Base-by-base conservation (phyloP, 2,797 vertebrate genomes). In the Hydrolagus colliei region DNA sequence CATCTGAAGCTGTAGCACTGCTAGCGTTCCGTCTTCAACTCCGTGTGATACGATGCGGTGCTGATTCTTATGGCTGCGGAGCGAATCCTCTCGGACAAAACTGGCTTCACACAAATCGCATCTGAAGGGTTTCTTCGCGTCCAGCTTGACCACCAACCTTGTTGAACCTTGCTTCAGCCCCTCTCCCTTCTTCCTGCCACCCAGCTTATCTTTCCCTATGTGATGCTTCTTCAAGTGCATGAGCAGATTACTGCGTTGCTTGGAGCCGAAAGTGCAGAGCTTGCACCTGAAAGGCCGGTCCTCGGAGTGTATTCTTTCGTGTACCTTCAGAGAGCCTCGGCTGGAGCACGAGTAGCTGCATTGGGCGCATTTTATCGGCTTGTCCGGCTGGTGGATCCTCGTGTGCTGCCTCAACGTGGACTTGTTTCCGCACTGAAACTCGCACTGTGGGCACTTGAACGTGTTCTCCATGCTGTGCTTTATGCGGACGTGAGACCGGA, bases 341-440 rank as follows among this genome's bases (percentile, higher is more conserved):
- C 92, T 98, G 92, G 95, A 93, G 90, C 97, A 99, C 1, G 97
- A 98, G 92, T 98, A 99, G 87, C 91, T 95, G 92, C 98, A 99
- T 90, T 95, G 91, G 0, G 93, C 86, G 87, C 98, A 99, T 90
- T 95, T 97, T 52, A 98, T 92, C 0, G 97, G 95, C 87, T 96
- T 97, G n/a, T 92, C 91, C 0, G 97, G 95, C 86, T 95, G 95
- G 90, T 99, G 98, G 22, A 93, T 92, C 2, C 97, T 94, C n/a
- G 93, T 88, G 92, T 99, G 98, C 76, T 96, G 96, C 9, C 97
- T 92, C 73, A 99, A 94, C 12, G 93, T 92, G 0, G 96, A 95
- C 88, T 97, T 99, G 92, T 95, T 97, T 80, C 96, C 92, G 1
- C 97, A 98, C 88, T 93, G 94, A 91, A 98, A 99, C 65, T 97